Evolutionary conservation across 1,140 invertebrate species (phyloP).

Genomic region (Pentalonia nigronervosa): DNA sequence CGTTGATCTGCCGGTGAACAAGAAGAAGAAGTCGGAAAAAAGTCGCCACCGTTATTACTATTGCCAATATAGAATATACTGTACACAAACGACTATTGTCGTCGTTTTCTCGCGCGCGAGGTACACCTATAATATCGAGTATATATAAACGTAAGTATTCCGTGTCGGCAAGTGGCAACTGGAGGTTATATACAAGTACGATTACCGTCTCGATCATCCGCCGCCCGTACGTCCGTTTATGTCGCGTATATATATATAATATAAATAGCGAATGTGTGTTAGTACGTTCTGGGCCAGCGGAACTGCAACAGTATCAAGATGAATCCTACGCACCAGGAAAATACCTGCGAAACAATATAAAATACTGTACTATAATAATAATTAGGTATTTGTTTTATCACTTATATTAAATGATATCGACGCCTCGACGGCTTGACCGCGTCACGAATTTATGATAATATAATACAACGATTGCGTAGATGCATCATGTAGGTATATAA

Average conservation of each 20-base stretch:
- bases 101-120: background rate
- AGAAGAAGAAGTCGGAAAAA: background rate
- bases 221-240: background rate
- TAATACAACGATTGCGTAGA: background rate
- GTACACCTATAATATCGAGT: background rate
- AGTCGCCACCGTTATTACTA: conserved; percentile 26
- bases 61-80: background rate
- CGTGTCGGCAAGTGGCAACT: background rate
- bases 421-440: background rate
- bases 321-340: conserved; percentile 46
- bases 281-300: conserved; percentile 51
- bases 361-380: background rate
- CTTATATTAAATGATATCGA: background rate
- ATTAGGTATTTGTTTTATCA: background rate
- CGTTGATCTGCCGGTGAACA: conserved; percentile 24
- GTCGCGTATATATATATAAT: background rate
- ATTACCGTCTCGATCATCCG: background rate
- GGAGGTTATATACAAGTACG: background rate
- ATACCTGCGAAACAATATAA: conserved; percentile 19
- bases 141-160: background rate
- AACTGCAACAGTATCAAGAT: conserved; percentile 53
- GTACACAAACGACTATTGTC: conserved; percentile 4
- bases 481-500: background rate
- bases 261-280: conserved; percentile 24
- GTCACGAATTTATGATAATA: background rate